These are phyloP conservation scores for Sturnus vulgaris DNA, from an alignment of 2,113 vertebrate species.

Conservation along the genomic window DNA sequence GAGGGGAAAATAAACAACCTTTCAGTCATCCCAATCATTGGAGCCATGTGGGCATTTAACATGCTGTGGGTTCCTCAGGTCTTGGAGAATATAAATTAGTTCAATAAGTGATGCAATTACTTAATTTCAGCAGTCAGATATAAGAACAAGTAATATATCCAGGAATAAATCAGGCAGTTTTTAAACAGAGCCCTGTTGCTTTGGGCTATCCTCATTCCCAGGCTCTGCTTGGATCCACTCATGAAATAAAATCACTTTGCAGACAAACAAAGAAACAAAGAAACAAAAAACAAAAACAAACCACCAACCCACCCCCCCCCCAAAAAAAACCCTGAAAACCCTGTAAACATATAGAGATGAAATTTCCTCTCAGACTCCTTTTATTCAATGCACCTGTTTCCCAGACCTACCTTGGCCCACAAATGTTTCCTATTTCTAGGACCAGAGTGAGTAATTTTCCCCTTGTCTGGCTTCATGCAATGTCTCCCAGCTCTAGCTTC, in stretches of 20 bases:
- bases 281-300: too few species aligned
- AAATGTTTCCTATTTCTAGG: not conserved
- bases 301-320: too few species aligned
- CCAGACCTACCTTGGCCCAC: not conserved
- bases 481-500: not conserved
- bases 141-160: not conserved
- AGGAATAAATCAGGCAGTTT: slow-evolving; percentile 22
- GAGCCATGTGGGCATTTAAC: slow-evolving; percentile 43
- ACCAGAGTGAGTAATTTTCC: not conserved
- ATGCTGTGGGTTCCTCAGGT: slow-evolving; percentile 5
- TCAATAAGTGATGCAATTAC: slow-evolving; percentile 36
- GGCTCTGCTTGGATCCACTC: not conserved
- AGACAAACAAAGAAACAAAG: not conserved
- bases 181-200: not conserved
- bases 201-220: not conserved
- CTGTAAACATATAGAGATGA: not conserved
- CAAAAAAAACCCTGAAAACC: too few species aligned
- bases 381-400: not conserved
- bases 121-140: slow-evolving; percentile 37
- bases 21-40: slow-evolving; percentile 39
- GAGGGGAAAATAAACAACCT: slow-evolving; percentile 55
- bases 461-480: not conserved
- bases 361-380: not conserved
- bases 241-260: not conserved
- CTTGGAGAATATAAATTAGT: slow-evolving; percentile 32